These are phyloP conservation scores for Acrossocheilus fasciatus DNA, from an alignment of 2,797 vertebrate species.

Conservation along the genomic window DNA sequence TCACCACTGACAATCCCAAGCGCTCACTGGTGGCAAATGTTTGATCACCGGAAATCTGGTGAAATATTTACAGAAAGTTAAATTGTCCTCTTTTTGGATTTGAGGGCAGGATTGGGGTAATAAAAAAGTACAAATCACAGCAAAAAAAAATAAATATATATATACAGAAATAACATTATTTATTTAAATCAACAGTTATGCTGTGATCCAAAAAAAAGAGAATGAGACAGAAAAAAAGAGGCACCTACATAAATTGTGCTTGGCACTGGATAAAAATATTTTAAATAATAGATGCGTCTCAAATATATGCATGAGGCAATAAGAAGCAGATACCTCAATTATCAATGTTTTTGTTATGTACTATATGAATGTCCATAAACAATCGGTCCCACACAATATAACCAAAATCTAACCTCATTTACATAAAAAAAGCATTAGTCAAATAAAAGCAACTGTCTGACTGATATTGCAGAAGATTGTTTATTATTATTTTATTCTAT, in stretches of 20 bases:
- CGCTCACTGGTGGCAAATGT: not conserved
- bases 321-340: slow-evolving; percentile 66
- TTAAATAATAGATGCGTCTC: slow-evolving; percentile 80
- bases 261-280: slow-evolving; percentile 84
- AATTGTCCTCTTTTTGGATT: not conserved
- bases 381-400: not conserved
- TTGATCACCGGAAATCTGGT: not conserved
- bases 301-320: slow-evolving; percentile 71
- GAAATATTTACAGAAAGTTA: slow-evolving; percentile 20
- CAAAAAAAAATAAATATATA: slow-evolving; percentile 60
- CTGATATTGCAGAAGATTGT: slow-evolving; percentile 55
- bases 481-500: slow-evolving; percentile 65
- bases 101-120: not conserved
- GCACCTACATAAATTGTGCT: slow-evolving; percentile 84
- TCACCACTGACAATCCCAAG: not conserved
- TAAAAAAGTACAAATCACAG: not conserved
- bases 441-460: slow-evolving; percentile 35
- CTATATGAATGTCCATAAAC: slow-evolving; percentile 4
- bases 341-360: slow-evolving; percentile 48
- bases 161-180: slow-evolving; percentile 80
- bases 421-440: slow-evolving; percentile 5
- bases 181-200: slow-evolving; percentile 88
- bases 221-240: too few species aligned
- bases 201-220: slow-evolving; percentile 77
- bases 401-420: slow-evolving; percentile 1